Evolutionary conservation across 2,888 invertebrate species (phyloP), one percentile per base, ranked within the genome.

Genomic region (Melanargia galathea): DNA sequence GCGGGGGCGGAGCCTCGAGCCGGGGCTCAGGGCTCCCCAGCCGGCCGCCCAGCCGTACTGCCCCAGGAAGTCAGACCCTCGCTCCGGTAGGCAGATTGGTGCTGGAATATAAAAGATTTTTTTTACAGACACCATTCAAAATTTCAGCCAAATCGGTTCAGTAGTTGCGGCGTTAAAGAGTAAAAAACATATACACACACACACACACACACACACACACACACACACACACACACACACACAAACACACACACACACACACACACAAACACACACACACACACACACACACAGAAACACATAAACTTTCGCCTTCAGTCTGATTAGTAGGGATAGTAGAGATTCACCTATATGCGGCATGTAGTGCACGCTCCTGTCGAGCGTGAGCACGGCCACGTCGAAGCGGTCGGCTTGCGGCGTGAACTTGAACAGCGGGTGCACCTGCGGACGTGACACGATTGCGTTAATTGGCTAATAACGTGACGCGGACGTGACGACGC

Each of bases 351-450:
- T 97, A 86, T 97, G 97, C 2, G 97, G 96, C 93, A 97, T 95
- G 72, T 96, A 96, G 78, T 97, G 96, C n/a, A 97, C 97, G 54
- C 96, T 95, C 66, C 97, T 92, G 79, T 98, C 97, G 74, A 98
- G 86, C 52, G 96, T 94, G 67, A 98, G 89, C 0, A 98, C 98
- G 5, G 98, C 97, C 10, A 98, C 97, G 80, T 98, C 98, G 80
- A 97, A 98, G 65, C 97, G 92, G 79, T 96, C 96, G 0, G 97
- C 97, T 86, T 97, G 97, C 0, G 98, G 98, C 0, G 98, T 98
- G 83, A 98, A 98, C 87, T 90, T 90, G 73, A 90, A 90, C 82
- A 97, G 95, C 0, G 98, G 98, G 85, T 98, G 98, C 24, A 98
- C 87, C 73, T 67, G 67, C 4, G 69, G 64, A 58, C 33, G 35